Evolutionary conservation across 2,888 invertebrate genomes (phyloP).

Genomic region (Standfussiana lucernea): DNA sequence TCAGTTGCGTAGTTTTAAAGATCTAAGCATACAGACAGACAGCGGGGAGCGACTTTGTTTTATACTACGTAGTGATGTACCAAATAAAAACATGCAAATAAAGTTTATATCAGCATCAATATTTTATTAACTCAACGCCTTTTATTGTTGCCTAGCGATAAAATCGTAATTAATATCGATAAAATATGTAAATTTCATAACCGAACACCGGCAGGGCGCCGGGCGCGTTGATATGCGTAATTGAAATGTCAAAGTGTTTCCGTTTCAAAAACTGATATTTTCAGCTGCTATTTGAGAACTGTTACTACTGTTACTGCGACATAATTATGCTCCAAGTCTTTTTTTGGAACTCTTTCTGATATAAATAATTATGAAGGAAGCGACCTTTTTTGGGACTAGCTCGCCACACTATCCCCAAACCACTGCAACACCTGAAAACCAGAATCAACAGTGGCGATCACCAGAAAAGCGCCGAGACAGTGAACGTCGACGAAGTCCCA

Average conservation of each 20-base stretch:
- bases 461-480: too few relatives aligned
- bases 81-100: neutral
- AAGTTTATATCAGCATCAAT: neutral
- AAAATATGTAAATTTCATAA: slow-evolving; percentile 47
- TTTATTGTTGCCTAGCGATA: slow-evolving; percentile 22
- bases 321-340: neutral
- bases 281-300: neutral
- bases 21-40: too few relatives aligned
- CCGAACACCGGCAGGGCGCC: neutral
- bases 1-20: too few relatives aligned
- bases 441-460: too few relatives aligned
- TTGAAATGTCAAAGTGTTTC: slow-evolving; percentile 41
- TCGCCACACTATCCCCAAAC: too few relatives aligned
- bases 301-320: neutral
- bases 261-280: slow-evolving; percentile 26
- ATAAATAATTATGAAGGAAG: neutral
- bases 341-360: neutral
- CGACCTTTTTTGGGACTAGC: too few relatives aligned
- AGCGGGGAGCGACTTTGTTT: too few relatives aligned
- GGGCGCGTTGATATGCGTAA: slow-evolving; percentile 24
- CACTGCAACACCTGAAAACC: too few relatives aligned
- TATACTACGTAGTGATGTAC: too few relatives aligned
- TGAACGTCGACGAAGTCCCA: too few relatives aligned
- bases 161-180: slow-evolving; percentile 49
- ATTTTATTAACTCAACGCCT: slow-evolving; percentile 16